Conservation (phyloP, 2,113 vertebrate species). For the Bos taurus region DNA sequence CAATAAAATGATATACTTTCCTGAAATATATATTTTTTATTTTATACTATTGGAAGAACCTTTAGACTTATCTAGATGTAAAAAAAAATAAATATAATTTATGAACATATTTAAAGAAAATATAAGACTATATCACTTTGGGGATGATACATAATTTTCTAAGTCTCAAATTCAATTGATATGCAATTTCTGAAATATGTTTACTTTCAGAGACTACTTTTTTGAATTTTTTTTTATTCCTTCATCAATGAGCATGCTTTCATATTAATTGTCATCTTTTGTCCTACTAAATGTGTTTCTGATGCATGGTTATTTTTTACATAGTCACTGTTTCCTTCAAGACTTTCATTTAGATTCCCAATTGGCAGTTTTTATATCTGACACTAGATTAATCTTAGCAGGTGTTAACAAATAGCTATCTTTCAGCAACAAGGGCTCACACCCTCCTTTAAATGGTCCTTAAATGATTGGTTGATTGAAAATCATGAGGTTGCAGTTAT, state of each 20-base stretch:
- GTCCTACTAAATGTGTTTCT: background rate
- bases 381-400: background rate
- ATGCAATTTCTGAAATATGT: background rate
- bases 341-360: background rate
- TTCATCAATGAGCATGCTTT: background rate
- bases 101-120: background rate
- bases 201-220: background rate
- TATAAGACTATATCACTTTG: background rate
- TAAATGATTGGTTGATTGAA: background rate
- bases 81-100: background rate
- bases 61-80: background rate
- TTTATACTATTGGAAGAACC: background rate
- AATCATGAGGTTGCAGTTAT: background rate
- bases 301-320: background rate
- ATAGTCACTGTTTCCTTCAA: background rate
- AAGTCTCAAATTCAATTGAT: background rate
- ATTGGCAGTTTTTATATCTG: background rate
- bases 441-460: background rate
- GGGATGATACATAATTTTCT: background rate
- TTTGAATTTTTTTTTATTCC: background rate
- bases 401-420: background rate
- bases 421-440: background rate
- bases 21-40: background rate
- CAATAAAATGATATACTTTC: background rate
- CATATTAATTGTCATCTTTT: background rate